Evolutionary conservation across 2,888 invertebrate species (phyloP).

Genomic region (Epirrhoe tristata): DNA sequence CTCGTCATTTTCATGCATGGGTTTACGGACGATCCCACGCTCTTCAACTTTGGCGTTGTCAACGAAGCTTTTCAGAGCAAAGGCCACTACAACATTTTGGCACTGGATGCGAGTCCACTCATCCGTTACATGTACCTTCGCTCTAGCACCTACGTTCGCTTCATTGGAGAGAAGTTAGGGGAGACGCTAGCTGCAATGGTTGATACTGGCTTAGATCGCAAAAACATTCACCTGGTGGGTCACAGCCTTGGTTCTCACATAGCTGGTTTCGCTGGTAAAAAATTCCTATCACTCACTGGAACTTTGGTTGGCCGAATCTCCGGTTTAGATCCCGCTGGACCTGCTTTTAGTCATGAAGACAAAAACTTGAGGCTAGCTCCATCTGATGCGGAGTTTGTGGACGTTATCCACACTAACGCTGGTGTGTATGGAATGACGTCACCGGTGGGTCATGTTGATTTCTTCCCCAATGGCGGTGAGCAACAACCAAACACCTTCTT

Average conservation of each 20-base stretch:
- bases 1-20: constrained; percentile 72
- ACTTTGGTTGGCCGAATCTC: constrained; percentile 64
- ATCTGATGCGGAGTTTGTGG: constrained; percentile 68
- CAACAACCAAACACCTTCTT: constrained; percentile 70
- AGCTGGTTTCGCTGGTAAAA: constrained; percentile 69
- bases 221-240: constrained; percentile 69
- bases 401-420: constrained; percentile 69
- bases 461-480: constrained; percentile 69
- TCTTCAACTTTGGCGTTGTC: constrained; percentile 58
- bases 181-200: constrained; percentile 61
- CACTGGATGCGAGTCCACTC: constrained; percentile 74
- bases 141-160: constrained; percentile 68
- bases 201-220: constrained; percentile 62
- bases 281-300: constrained; percentile 59
- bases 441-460: constrained; percentile 70
- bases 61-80: constrained; percentile 42
- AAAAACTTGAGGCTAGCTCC: constrained; percentile 53
- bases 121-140: constrained; percentile 72
- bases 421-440: constrained; percentile 68
- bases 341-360: constrained; percentile 69
- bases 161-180: constrained; percentile 71
- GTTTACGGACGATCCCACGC: constrained; percentile 68
- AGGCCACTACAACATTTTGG: constrained; percentile 67
- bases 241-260: constrained; percentile 79
- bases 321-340: constrained; percentile 76